Conservation (phyloP, 2,888 invertebrate genomes). For the Tinea trinotella region DNA sequence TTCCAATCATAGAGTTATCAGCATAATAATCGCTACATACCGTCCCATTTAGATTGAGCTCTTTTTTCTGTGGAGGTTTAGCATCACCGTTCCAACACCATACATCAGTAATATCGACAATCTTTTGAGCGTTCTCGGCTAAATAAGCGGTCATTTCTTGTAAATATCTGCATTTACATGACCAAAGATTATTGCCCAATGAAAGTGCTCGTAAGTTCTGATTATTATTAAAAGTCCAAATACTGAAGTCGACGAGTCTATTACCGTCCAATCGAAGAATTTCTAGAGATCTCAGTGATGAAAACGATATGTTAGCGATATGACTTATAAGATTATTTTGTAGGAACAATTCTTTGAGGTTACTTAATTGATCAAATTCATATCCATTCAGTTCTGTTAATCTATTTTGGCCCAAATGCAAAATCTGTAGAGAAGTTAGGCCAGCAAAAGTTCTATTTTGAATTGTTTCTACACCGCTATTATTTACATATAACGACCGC, state of each 20-base stretch:
- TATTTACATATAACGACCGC: slow-evolving; percentile 87
- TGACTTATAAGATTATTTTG: slow-evolving; percentile 87
- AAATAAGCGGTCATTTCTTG: slow-evolving; percentile 88
- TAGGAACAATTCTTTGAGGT: slow-evolving; percentile 85
- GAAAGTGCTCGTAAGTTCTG: slow-evolving; percentile 80
- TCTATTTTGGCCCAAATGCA: slow-evolving; percentile 90
- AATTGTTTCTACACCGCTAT: slow-evolving; percentile 85
- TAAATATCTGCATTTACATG: slow-evolving; percentile 91
- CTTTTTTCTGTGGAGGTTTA: slow-evolving; percentile 81
- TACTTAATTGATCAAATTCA: slow-evolving; percentile 86
- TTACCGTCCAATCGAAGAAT: slow-evolving; percentile 88
- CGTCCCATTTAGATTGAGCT: slow-evolving; percentile 87
- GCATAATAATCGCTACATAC: slow-evolving; percentile 90
- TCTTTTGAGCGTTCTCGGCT: slow-evolving; percentile 84
- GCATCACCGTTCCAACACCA: slow-evolving; percentile 86
- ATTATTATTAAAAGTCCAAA: slow-evolving; percentile 82
- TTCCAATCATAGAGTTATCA: slow-evolving; percentile 86
- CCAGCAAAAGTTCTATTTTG: slow-evolving; percentile 94
- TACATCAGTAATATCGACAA: slow-evolving; percentile 83
- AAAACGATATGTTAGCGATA: slow-evolving; percentile 86
- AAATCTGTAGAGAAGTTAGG: slow-evolving; percentile 80
- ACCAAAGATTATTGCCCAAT: slow-evolving; percentile 89
- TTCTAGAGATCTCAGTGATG: slow-evolving; percentile 83
- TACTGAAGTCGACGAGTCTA: slow-evolving; percentile 82
- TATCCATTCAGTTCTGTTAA: slow-evolving; percentile 84